phyloP scores from a whole-genome alignment of 1,140 invertebrate genomes.

The Heliothis virescens region DNA sequence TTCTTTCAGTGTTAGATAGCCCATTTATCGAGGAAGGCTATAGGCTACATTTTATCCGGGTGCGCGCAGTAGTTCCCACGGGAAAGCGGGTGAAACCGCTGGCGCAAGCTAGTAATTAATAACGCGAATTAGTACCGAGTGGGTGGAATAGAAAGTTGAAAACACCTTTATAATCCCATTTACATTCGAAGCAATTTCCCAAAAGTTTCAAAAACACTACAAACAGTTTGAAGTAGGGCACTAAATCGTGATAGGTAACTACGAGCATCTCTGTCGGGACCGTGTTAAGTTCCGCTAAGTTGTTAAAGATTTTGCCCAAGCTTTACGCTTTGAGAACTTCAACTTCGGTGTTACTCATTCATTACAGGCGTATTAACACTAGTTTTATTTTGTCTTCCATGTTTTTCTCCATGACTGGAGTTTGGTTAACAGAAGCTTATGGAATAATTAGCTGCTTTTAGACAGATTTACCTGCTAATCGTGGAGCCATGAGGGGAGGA shows the following conservation, averaged over 20 bases:
- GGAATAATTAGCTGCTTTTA: neutral
- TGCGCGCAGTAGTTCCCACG: too few relatives aligned
- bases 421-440: neutral
- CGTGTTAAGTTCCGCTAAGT: slow-evolving; percentile 13
- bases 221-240: neutral
- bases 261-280: neutral
- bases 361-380: neutral
- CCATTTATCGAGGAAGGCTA: too few relatives aligned
- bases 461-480: too few relatives aligned
- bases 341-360: slow-evolving; percentile 7
- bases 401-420: neutral
- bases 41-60: too few relatives aligned
- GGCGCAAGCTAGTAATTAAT: too few relatives aligned
- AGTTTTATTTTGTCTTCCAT: neutral
- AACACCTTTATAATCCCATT: too few relatives aligned
- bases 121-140: too few relatives aligned
- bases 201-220: neutral
- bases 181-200: neutral
- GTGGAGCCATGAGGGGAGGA: too few relatives aligned
- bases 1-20: too few relatives aligned
- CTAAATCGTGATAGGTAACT: slow-evolving; percentile 24
- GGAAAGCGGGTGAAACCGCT: too few relatives aligned
- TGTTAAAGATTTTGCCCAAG: slow-evolving; percentile 14
- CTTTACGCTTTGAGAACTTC: neutral
- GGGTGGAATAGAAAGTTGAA: too few relatives aligned